phyloP scores from a whole-genome alignment of 2,797 vertebrate species.

The Tenualosa thibaudeaui region DNA sequence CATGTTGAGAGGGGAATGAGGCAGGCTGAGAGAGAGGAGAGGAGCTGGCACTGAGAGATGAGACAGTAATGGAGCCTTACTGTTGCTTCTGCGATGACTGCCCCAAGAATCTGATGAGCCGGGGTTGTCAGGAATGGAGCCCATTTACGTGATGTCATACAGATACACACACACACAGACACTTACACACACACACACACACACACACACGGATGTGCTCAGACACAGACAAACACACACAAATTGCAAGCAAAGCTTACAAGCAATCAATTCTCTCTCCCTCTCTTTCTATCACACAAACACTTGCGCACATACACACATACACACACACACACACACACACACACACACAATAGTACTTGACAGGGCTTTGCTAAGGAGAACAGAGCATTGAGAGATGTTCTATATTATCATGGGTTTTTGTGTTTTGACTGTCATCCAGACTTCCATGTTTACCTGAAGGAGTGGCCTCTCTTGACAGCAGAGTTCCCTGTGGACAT shows the following conservation, averaged over 20 bases:
- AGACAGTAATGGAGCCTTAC: conserved; percentile 55
- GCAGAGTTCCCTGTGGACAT: background rate
- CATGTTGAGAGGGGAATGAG: conserved; percentile 48
- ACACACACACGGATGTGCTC: background rate
- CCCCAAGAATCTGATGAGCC: conserved; percentile 27
- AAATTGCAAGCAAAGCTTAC: too few species aligned
- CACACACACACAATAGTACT: background rate
- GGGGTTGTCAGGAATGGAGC: conserved; percentile 34
- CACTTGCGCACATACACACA: background rate
- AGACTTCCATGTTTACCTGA: background rate
- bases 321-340: background rate
- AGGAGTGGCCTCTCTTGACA: background rate
- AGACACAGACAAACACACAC: background rate
- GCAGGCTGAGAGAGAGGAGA: conserved; percentile 50
- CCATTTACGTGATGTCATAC: conserved; percentile 37
- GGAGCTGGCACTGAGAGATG: conserved; percentile 56
- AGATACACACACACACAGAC: background rate
- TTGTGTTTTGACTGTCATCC: background rate
- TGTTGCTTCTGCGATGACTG: conserved; percentile 45
- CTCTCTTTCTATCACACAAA: too few species aligned
- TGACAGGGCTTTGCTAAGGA: background rate
- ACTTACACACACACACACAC: background rate
- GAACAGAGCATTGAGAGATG: background rate
- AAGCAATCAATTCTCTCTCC: too few species aligned
- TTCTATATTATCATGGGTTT: background rate